Percentiles rank a stretch among this genome's conserved stretches.
Conservation (phyloP, 2,888 invertebrate species). For the Andrena minutula region DNA sequence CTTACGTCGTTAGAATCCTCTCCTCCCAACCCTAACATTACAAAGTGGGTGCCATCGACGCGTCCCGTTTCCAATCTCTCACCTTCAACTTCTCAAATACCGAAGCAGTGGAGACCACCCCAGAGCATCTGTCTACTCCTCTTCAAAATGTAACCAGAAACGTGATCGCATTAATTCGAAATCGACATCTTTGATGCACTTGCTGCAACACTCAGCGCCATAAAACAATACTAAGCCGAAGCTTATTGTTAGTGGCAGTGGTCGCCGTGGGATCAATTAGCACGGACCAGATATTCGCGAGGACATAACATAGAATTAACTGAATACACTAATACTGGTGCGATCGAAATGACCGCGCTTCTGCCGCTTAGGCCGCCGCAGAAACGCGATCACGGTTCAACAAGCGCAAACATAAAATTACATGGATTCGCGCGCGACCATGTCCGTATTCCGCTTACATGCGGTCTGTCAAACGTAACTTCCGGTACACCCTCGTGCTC, state of each 20-base stretch:
- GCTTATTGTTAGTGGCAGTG: neutral
- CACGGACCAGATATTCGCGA: constrained; percentile 13
- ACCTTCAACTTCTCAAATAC: neutral
- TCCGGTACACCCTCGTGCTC: constrained; percentile 60
- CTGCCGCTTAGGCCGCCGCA: constrained; percentile 41
- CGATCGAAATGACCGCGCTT: constrained; percentile 45
- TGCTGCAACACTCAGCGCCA: neutral
- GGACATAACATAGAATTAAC: constrained; percentile 6
- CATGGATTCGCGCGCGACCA: constrained; percentile 45
- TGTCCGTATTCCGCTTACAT: constrained; percentile 71
- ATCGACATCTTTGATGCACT: no score
- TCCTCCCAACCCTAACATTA: neutral
- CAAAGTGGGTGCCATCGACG: neutral
- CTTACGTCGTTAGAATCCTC: neutral
- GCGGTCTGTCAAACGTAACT: constrained; percentile 77
- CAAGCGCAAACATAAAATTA: constrained; percentile 60
- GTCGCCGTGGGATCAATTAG: constrained; percentile 42
- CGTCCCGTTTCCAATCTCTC: neutral
- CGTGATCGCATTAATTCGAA: neutral
- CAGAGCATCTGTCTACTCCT: neutral
- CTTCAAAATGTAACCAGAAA: neutral
- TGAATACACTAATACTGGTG: constrained; percentile 26
- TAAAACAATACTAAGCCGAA: neutral
- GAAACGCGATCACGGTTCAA: constrained; percentile 50
- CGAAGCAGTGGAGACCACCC: neutral